These are phyloP conservation scores for Antitype chi DNA, from an alignment of 2,888 invertebrate species.

Conservation along the genomic window DNA sequence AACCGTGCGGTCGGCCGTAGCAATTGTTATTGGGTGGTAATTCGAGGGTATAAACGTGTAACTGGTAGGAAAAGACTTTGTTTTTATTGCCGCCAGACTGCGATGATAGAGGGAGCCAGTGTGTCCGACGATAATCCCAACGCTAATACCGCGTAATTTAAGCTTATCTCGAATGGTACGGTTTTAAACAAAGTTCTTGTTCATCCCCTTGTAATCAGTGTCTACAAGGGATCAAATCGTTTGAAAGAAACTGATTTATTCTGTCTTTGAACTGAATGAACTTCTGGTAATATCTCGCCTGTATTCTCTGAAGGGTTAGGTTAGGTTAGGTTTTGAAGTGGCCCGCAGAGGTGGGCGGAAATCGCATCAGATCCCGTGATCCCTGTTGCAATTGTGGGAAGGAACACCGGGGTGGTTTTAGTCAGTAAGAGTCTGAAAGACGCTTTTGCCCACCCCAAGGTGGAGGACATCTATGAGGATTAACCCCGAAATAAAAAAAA, in stretches of 20 bases:
- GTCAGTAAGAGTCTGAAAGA: no score
- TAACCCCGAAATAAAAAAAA: no score
- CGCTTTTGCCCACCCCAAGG: no score
- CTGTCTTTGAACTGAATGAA: slow-evolving; percentile 20
- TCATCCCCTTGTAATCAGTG: slow-evolving; percentile 16
- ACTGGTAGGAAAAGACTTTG: slow-evolving; percentile 72
- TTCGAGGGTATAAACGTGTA: slow-evolving; percentile 75
- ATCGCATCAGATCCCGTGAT: no score
- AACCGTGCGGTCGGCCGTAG: slow-evolving; percentile 72
- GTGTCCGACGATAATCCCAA: slow-evolving; percentile 53
- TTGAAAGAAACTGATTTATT: slow-evolving; percentile 32
- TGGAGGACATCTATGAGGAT: no score
- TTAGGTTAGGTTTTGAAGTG: no score
- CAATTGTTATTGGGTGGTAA: slow-evolving; percentile 82
- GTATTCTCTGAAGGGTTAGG: neutral
- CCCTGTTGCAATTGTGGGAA: no score
- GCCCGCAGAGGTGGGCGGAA: no score
- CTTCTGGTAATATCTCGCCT: neutral
- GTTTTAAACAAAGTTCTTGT: slow-evolving; percentile 45
- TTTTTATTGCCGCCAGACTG: slow-evolving; percentile 67
- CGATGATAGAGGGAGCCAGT: slow-evolving; percentile 61
- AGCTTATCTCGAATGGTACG: slow-evolving; percentile 40
- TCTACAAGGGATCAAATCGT: neutral
- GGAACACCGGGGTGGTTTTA: no score
- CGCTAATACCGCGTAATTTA: slow-evolving; percentile 50